Base-by-base conservation (phyloP, 2,113 vertebrate genomes). In the Cervus canadensis region DNA sequence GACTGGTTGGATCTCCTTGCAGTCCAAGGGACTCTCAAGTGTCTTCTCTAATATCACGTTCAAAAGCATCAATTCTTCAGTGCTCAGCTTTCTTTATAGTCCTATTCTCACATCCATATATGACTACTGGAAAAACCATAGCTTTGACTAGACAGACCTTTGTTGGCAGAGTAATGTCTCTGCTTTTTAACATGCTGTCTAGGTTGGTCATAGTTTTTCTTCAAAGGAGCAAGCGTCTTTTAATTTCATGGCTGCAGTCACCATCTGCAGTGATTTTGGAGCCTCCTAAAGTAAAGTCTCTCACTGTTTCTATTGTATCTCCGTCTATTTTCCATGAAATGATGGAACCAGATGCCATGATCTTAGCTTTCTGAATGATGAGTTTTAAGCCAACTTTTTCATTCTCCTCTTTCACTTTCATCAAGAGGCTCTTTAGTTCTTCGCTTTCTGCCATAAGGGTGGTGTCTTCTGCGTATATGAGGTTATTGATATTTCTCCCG, bases 401-500 rank as follows among this genome's bases (percentile, higher is more conserved):
- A 67, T 2, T 67, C 62, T n/a, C 62, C 62, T 67, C 62, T n/a
- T 67, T 19, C 33, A 67, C 33, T 67, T n/a, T 67, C 7, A 67
- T n/a, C 62, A 19, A n/a, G 62, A 67, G 0, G 2, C 33, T 19
- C 7, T 67, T 67, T 67, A 67, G 33, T n/a, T n/a, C 33, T 67
- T 67, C 7, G 2, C 33, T 67, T n/a, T 67, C 62, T 67, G 33
- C 62, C 16, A n/a, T 67, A 67, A 36, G 33, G 17, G 33, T 21
- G 64, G 17, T 67, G 8, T 67, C 8, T 36, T 36, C 4, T 67
- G 33, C 8, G 36, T n/a, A 19, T 67, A 1, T 67, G 33, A 21
- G 16, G 64, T 67, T n/a, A 67, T 2, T n/a, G 62, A n/a, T 67
- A n/a, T 67, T n/a, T n/a, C 1, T 0, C 8, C 62, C 0, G 4